phyloP scores from a whole-genome alignment of 2,113 vertebrate genomes.

The Sitta europaea region DNA sequence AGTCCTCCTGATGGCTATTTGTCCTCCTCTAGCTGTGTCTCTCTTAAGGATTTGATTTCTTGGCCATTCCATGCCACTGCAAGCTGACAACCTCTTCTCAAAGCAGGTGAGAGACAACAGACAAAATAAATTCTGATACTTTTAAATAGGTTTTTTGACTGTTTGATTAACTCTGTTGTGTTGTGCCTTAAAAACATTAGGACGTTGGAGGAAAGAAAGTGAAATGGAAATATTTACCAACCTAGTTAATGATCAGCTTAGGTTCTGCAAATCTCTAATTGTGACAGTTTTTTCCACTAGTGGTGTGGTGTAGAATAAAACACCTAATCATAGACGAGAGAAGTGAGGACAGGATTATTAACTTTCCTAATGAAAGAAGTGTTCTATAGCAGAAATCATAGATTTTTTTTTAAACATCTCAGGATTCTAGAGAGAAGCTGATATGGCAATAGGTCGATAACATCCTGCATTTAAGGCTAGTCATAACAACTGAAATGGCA shows the following conservation, averaged over 20 bases:
- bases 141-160: neutral
- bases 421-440: neutral
- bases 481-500: neutral
- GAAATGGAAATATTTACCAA: neutral
- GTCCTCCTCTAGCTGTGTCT: neutral
- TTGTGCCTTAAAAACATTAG: neutral
- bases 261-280: neutral
- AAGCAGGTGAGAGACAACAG: neutral
- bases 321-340: neutral
- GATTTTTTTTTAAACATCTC: neutral
- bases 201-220: neutral
- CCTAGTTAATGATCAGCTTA: neutral
- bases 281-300: neutral
- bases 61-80: neutral
- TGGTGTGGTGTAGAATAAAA: neutral
- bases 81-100: neutral
- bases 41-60: neutral
- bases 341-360: neutral
- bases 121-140: neutral
- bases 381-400: neutral
- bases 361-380: neutral
- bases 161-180: neutral
- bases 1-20: neutral
- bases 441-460: neutral
- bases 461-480: neutral